Evolutionary conservation across 1,140 invertebrate genomes (phyloP).

Genomic region (Whitmania pigra): DNA sequence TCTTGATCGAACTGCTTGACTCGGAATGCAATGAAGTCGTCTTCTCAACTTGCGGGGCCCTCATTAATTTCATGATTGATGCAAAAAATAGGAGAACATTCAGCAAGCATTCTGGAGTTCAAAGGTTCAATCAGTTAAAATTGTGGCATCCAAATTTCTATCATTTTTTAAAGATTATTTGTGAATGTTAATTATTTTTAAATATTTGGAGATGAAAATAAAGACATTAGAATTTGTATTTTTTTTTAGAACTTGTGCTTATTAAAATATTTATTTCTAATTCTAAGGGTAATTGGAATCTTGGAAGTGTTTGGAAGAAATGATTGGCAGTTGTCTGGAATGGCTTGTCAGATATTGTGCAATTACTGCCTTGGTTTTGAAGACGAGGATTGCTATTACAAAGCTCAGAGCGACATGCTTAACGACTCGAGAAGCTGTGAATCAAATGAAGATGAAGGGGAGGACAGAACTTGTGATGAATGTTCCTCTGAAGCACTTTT

Average conservation of each 20-base stretch:
- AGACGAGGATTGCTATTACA: neutral
- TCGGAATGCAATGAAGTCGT: neutral
- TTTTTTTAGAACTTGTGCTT: too few species aligned
- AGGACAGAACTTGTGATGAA: neutral
- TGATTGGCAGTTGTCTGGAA: conserved; percentile 11
- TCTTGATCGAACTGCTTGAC: neutral
- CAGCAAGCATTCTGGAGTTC: neutral
- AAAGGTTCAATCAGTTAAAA: neutral
- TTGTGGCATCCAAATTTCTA: neutral
- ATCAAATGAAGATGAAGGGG: neutral
- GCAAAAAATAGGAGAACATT: neutral
- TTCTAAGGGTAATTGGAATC: neutral
- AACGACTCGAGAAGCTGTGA: too few species aligned
- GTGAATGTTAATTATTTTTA: too few species aligned
- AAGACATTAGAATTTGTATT: too few species aligned
- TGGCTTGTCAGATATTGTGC: neutral
- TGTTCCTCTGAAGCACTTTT: neutral
- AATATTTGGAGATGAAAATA: too few species aligned
- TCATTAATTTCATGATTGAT: conserved; percentile 12
- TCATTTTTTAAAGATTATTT: neutral
- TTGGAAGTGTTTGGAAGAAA: neutral
- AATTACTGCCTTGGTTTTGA: conserved; percentile 4
- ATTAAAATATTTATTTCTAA: too few species aligned
- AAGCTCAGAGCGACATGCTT: too few species aligned
- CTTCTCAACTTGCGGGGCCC: conserved; percentile 1